A percentile compares a stretch with the other conserved stretches of the same genome.
These are phyloP conservation scores for Prunella fulvescens DNA, from an alignment of 2,113 vertebrate genomes.

Conservation along the genomic window DNA sequence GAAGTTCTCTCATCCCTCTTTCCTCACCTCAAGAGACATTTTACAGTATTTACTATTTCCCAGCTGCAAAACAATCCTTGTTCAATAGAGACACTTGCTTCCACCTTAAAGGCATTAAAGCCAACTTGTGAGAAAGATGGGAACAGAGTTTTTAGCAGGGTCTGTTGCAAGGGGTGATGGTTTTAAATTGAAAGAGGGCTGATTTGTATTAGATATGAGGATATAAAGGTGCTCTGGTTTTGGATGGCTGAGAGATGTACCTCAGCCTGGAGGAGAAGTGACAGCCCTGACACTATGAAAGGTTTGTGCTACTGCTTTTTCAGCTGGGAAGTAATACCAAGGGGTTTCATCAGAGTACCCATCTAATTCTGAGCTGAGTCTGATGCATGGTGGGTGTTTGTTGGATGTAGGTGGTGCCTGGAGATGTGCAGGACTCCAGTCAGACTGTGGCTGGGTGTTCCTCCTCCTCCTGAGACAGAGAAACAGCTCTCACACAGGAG, in stretches of 20 bases:
- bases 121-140: not conserved
- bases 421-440: not conserved
- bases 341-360: not conserved
- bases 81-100: not conserved
- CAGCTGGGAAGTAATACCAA: not conserved
- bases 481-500: not conserved
- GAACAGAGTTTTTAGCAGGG: not conserved
- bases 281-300: not conserved
- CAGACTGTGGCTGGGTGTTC: not conserved
- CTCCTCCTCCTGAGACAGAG: not conserved
- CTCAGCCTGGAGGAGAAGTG: not conserved
- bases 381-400: not conserved
- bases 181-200: not conserved
- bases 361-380: not conserved
- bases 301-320: not conserved
- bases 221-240: not conserved
- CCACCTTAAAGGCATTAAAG: not conserved
- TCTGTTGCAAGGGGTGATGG: too few species aligned
- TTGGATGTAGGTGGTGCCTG: not conserved
- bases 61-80: not conserved
- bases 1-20: not conserved
- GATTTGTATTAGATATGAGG: not conserved
- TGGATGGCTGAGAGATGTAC: not conserved
- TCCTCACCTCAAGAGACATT: not conserved
- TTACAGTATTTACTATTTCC: not conserved